A percentile compares a stretch with the other conserved stretches of the same genome.
phyloP scores from a whole-genome alignment of 1,140 invertebrate genomes.

The Antheraea pernyi region DNA sequence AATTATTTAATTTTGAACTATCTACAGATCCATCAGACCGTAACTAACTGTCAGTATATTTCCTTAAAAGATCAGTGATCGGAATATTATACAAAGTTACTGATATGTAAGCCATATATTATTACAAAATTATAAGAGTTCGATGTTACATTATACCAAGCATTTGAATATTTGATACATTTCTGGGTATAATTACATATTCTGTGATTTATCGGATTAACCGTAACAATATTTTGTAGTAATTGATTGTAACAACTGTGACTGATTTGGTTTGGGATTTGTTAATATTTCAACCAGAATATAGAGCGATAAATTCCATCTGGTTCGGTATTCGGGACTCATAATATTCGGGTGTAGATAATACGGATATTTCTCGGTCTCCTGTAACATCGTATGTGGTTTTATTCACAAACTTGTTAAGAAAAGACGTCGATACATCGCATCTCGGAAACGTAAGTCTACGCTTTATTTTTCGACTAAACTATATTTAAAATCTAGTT shows the following conservation, averaged over 20 bases:
- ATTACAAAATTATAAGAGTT: slow-evolving; percentile 4
- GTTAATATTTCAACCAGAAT: not conserved
- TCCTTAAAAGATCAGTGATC: not conserved
- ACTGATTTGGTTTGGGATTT: too few species aligned
- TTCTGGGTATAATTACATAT: not conserved
- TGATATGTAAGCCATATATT: slow-evolving; percentile 7
- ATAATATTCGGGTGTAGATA: not conserved
- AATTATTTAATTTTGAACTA: not conserved
- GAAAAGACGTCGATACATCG: too few species aligned
- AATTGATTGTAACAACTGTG: too few species aligned
- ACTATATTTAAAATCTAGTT: not conserved
- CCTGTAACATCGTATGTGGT: not conserved
- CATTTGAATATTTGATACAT: slow-evolving; percentile 6
- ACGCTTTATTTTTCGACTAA: not conserved
- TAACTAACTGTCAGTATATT: not conserved
- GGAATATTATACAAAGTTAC: not conserved
- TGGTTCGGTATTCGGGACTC: not conserved
- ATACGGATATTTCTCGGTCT: not conserved
- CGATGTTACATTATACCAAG: not conserved
- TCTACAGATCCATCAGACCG: not conserved
- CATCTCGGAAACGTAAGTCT: not conserved
- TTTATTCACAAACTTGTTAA: too few species aligned
- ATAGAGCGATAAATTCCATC: not conserved
- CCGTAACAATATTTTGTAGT: too few species aligned
- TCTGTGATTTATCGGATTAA: not conserved